Conservation (phyloP, 92 coral and sea anemone genomes). For the Blastomussa wellsi region DNA sequence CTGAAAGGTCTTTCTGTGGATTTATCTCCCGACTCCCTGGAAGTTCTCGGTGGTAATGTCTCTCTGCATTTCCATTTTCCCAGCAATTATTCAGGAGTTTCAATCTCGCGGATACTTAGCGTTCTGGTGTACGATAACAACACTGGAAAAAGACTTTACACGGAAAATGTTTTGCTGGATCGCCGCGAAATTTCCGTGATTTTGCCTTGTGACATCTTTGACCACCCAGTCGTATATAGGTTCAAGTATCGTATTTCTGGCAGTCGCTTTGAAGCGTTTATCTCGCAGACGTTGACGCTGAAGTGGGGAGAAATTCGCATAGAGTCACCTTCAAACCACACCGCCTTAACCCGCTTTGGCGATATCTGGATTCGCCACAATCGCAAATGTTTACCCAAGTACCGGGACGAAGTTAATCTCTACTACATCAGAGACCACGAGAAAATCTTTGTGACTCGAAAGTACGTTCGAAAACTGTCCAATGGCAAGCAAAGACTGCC, state of each 20-base stretch:
- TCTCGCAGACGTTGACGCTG: conserved; percentile 62
- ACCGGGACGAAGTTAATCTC: conserved; percentile 72
- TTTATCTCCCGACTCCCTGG: conserved; percentile 40
- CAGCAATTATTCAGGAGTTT: conserved; percentile 46
- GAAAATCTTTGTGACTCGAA: conserved; percentile 68
- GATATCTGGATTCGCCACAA: conserved; percentile 83
- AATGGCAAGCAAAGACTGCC: conserved; percentile 65
- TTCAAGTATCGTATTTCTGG: conserved; percentile 77
- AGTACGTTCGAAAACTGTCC: conserved; percentile 71
- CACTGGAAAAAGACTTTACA: conserved; percentile 39
- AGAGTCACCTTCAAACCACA: conserved; percentile 80
- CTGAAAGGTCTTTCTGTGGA: conserved; percentile 36
- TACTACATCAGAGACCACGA: conserved; percentile 64
- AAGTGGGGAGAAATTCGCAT: conserved; percentile 71
- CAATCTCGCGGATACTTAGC: conserved; percentile 32
- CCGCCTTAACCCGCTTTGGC: conserved; percentile 81
- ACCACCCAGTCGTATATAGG: conserved; percentile 77
- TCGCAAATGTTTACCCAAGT: conserved; percentile 77
- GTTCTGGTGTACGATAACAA: conserved; percentile 37
- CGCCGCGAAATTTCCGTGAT: conserved; percentile 39
- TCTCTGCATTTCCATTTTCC: conserved; percentile 64
- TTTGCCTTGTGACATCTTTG: conserved; percentile 80
- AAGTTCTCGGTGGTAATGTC: conserved; percentile 71
- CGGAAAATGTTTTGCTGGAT: conserved; percentile 31
- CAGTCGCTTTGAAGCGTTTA: conserved; percentile 57